These are phyloP conservation scores for Musca domestica DNA, from an alignment of 1,140 invertebrate genomes.

Conservation along the genomic window DNA sequence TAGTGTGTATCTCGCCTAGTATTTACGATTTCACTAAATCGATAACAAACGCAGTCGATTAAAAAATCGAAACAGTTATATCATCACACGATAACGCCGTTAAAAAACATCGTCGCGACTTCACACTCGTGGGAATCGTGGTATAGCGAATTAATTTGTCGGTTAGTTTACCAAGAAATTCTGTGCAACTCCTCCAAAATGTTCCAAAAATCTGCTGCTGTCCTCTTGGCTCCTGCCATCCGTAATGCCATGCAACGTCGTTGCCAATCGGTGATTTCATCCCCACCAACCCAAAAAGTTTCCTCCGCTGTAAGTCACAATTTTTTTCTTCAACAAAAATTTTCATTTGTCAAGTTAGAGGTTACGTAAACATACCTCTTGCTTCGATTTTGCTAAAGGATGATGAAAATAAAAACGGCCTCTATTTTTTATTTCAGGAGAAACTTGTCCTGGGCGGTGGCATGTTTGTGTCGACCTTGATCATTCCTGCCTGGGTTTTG, in stretches of 20 bases:
- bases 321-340: neutral
- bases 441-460: conserved; percentile 48
- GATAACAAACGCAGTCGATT: too few species aligned
- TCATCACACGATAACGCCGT: too few species aligned
- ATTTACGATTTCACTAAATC: too few species aligned
- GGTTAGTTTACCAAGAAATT: conserved; percentile 11
- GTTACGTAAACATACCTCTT: conserved; percentile 45
- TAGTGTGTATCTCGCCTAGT: too few species aligned
- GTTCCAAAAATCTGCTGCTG: conserved; percentile 51
- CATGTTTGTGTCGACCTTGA: conserved; percentile 43
- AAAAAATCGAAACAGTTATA: too few species aligned
- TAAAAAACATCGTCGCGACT: too few species aligned
- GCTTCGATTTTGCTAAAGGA: neutral
- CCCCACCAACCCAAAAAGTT: conserved; percentile 44
- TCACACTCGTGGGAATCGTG: too few species aligned
- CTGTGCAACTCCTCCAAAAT: conserved; percentile 31
- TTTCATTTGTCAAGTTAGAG: neutral
- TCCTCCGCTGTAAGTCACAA: conserved; percentile 42
- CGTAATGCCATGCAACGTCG: conserved; percentile 44
- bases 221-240: conserved; percentile 45
- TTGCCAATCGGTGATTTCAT: conserved; percentile 48
- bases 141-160: neutral
- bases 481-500: conserved; percentile 50
- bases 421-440: conserved; percentile 37
- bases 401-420: neutral